Percentiles rank a stretch among this genome's conserved stretches.
Conservation (phyloP, 2,888 invertebrate genomes). For the Philopedon plagiatum region DNA sequence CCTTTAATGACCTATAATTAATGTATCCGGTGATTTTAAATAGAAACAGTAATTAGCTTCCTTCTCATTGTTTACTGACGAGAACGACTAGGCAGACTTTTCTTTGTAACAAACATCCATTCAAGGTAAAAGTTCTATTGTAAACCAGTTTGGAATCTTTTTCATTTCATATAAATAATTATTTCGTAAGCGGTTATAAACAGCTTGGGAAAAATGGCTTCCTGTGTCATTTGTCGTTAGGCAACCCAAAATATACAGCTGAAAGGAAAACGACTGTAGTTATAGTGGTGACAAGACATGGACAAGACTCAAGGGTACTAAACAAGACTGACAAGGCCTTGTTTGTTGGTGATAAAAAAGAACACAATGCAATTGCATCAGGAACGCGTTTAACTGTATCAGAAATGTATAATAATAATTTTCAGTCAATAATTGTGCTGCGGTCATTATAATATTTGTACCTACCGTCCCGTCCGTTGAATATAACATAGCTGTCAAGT, state of each 20-base stretch:
- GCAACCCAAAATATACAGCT: background rate
- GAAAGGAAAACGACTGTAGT: too few species aligned
- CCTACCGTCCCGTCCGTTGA: too few species aligned
- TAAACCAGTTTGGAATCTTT: background rate
- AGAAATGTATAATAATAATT: too few species aligned
- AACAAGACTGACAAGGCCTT: too few species aligned
- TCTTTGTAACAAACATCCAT: background rate
- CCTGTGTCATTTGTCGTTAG: background rate
- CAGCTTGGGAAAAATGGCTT: background rate
- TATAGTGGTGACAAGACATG: too few species aligned
- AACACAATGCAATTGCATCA: too few species aligned
- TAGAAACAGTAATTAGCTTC: background rate
- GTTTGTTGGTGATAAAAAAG: too few species aligned
- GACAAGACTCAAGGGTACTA: too few species aligned
- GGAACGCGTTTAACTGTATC: too few species aligned
- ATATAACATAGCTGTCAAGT: too few species aligned
- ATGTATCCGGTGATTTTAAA: background rate
- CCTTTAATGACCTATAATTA: background rate
- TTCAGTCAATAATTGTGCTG: too few species aligned
- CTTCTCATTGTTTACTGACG: background rate
- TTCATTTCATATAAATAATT: background rate
- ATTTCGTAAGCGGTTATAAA: background rate
- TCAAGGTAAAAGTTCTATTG: slow-evolving; percentile 2
- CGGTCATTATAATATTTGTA: too few species aligned
- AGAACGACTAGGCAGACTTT: background rate